A percentile compares a stretch with the other conserved stretches of the same genome.
Conservation (phyloP, 2,113 vertebrate genomes). For the Dicrurus megarhynchus region DNA sequence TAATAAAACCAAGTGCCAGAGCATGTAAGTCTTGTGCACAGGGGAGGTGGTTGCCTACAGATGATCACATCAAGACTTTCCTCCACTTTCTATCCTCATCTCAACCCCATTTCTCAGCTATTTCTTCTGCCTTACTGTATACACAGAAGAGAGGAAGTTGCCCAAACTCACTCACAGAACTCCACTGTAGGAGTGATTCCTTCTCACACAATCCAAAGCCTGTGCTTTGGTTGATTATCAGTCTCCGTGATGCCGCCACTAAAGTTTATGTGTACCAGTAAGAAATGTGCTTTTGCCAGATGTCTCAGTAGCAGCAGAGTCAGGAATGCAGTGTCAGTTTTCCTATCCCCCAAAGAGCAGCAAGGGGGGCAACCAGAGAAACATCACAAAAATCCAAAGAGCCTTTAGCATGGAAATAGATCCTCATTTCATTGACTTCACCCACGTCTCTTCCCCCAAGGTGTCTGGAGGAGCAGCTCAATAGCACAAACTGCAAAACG, state of each 20-base stretch:
- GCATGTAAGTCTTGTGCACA: rapidly evolving
- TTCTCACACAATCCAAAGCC: background rate
- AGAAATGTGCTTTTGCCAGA: background rate
- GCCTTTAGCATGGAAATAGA: background rate
- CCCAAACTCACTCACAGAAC: background rate
- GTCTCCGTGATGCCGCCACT: background rate
- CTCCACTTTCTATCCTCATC: background rate
- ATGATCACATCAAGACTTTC: background rate
- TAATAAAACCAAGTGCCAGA: background rate
- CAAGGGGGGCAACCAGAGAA: background rate
- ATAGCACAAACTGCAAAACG: background rate
- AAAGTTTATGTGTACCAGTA: rapidly evolving
- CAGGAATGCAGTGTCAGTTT: background rate
- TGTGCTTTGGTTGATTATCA: background rate
- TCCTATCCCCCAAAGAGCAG: background rate
- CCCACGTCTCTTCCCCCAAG: background rate
- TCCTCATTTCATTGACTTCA: background rate
- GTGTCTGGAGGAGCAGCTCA: background rate
- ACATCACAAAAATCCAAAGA: background rate
- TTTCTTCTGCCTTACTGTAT: background rate
- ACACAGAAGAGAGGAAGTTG: background rate
- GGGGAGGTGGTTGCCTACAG: background rate
- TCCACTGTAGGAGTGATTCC: rapidly evolving
- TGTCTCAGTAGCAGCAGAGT: background rate
- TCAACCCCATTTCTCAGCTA: background rate